Percentiles rank a stretch among this genome's conserved stretches.
phyloP scores from a whole-genome alignment of 2,797 vertebrate genomes.

The Tenualosa thibaudeaui region DNA sequence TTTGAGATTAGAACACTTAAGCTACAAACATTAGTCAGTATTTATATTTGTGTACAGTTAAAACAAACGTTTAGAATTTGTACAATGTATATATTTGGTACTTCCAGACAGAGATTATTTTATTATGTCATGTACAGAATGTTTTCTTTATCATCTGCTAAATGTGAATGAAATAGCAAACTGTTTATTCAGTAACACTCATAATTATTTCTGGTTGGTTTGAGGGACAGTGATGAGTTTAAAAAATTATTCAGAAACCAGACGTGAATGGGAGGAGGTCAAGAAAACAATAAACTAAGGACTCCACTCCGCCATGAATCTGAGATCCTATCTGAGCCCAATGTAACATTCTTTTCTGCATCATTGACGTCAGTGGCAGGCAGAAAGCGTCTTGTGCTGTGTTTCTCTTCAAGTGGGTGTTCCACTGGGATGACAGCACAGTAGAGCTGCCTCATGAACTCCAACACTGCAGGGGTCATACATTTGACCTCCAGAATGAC shows the following conservation, averaged over 20 bases:
- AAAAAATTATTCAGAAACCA: background rate
- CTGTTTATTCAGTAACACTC: background rate
- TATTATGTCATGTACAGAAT: conserved; percentile 67
- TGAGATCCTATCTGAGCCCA: conserved; percentile 30
- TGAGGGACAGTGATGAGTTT: background rate
- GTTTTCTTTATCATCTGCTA: conserved; percentile 40
- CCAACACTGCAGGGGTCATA: conserved; percentile 33
- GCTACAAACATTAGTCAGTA: background rate
- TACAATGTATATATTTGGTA: conserved; percentile 83
- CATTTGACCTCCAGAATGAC: conserved; percentile 29
- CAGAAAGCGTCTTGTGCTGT: conserved; percentile 4
- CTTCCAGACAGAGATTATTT: conserved; percentile 80
- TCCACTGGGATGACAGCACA: conserved; percentile 27
- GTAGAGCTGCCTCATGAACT: conserved; percentile 30
- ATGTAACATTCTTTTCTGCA: conserved; percentile 28
- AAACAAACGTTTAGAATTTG: conserved; percentile 48
- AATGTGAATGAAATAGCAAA: conserved; percentile 26
- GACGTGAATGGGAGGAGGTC: conserved; percentile 4
- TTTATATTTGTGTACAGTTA: conserved; percentile 34
- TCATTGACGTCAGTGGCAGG: conserved; percentile 25
- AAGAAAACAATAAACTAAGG: conserved; percentile 29
- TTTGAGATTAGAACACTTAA: background rate
- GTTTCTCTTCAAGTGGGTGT: conserved; percentile 30
- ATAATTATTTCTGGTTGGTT: background rate
- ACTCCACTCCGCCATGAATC: conserved; percentile 23